Evolutionary conservation across 2,888 invertebrate species (phyloP).

Genomic region (Mellilla xanthometata): DNA sequence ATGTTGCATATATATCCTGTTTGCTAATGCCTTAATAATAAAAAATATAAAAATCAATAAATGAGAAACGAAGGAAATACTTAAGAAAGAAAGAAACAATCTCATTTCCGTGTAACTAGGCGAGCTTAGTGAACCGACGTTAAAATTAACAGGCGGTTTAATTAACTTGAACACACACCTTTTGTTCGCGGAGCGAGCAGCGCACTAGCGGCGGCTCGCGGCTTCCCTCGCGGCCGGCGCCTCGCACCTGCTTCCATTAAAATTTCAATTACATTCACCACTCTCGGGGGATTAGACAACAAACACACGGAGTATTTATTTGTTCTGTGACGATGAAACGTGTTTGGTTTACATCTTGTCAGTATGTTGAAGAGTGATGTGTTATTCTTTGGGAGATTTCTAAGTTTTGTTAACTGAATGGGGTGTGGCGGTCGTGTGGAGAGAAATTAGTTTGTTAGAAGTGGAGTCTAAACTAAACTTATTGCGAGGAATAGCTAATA

Average conservation of each 20-base stretch:
- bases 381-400: background rate
- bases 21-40: slow-evolving; percentile 78
- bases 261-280: slow-evolving; percentile 35
- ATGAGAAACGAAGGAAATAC: too few relatives aligned
- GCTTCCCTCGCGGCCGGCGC: slow-evolving; percentile 3
- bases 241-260: slow-evolving; percentile 37
- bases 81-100: too few relatives aligned
- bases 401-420: background rate
- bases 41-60: too few relatives aligned
- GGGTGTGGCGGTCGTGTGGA: too few relatives aligned
- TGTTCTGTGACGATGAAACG: slow-evolving; percentile 18
- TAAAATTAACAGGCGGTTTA: background rate
- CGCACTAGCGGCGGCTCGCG: background rate
- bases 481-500: too few relatives aligned
- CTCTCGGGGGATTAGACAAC: slow-evolving; percentile 26
- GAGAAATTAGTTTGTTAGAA: too few relatives aligned
- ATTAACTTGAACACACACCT: background rate
- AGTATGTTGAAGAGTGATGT: slow-evolving; percentile 1
- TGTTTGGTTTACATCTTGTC: slow-evolving; percentile 16
- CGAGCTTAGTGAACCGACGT: background rate
- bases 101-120: too few relatives aligned
- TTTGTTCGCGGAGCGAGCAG: background rate
- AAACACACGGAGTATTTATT: slow-evolving; percentile 33
- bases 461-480: too few relatives aligned
- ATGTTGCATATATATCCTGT: slow-evolving; percentile 67